A percentile compares a stretch with the other conserved stretches of the same genome.
Evolutionary conservation across 2,888 invertebrate genomes (phyloP).

Genomic region (Halictus quadricinctus): DNA sequence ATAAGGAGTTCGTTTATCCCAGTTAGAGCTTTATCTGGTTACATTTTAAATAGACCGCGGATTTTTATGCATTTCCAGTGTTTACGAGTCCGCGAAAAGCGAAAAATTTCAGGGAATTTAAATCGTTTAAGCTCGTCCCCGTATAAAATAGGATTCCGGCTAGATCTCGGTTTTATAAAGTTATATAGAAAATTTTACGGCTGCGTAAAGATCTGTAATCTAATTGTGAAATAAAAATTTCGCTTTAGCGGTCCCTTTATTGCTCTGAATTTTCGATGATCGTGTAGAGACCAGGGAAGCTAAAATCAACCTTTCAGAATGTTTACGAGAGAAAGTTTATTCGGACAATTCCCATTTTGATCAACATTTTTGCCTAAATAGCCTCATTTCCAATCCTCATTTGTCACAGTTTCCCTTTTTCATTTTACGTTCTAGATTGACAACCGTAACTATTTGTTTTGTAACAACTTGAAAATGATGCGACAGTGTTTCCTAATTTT

Average conservation of each 20-base stretch:
- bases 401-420: too few relatives aligned
- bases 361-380: not conserved
- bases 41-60: not conserved
- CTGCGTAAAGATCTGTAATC: not conserved
- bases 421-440: too few relatives aligned
- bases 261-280: not conserved
- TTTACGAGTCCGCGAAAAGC: not conserved
- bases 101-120: not conserved
- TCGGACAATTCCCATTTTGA: not conserved
- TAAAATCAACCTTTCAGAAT: too few relatives aligned
- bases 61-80: not conserved
- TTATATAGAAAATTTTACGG: not conserved
- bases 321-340: not conserved
- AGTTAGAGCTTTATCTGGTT: not conserved
- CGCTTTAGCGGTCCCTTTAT: not conserved
- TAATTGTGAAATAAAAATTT: not conserved
- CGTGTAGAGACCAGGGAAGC: not conserved
- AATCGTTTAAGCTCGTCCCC: not conserved
- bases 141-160: not conserved
- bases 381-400: too few relatives aligned
- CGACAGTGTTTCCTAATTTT: too few relatives aligned
- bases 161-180: not conserved
- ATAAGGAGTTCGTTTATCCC: constrained; percentile 1
- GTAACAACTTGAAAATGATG: too few relatives aligned
- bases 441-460: too few relatives aligned